A percentile compares a stretch with the other conserved stretches of the same genome.
These are phyloP conservation scores for Drosophila sp. DNA, from an alignment of 1,140 invertebrate species.

Conservation along the genomic window DNA sequence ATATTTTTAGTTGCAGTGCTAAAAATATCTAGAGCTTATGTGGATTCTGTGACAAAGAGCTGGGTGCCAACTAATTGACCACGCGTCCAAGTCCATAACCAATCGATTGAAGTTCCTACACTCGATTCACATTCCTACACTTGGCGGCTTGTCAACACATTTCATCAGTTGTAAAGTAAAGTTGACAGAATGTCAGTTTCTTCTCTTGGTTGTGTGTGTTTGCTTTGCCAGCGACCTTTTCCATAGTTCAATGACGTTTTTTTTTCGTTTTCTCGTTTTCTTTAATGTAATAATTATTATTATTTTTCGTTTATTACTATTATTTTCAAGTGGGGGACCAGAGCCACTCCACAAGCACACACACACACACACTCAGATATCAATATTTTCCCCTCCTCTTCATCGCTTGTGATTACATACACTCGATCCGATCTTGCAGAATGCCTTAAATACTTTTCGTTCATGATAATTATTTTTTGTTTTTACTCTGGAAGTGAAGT, in stretches of 20 bases:
- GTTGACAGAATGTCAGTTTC: conserved; percentile 57
- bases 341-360: conserved; percentile 62
- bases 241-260: conserved; percentile 74
- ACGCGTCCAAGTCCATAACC: conserved; percentile 22
- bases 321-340: conserved; percentile 57
- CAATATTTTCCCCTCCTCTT: conserved; percentile 27
- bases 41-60: conserved; percentile 29
- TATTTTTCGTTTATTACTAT: conserved; percentile 55
- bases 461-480: conserved; percentile 62
- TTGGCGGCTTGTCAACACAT: conserved; percentile 35
- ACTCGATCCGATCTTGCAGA: conserved; percentile 46
- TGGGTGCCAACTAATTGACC: conserved; percentile 35
- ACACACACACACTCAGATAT: conserved; percentile 36
- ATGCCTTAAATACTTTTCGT: conserved; percentile 28
- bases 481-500: conserved; percentile 19
- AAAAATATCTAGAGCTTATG: conserved; percentile 33
- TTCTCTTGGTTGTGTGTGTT: not conserved
- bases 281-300: conserved; percentile 55
- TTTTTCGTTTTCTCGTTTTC: conserved; percentile 17
- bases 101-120: conserved; percentile 13
- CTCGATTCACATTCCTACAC: conserved; percentile 10
- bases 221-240: conserved; percentile 56
- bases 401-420: conserved; percentile 60
- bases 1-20: conserved; percentile 35
- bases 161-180: conserved; percentile 42